Percentiles rank a stretch among this genome's conserved stretches.
phyloP scores from a whole-genome alignment of 1,140 invertebrate species.

The Halesus radiatus region DNA sequence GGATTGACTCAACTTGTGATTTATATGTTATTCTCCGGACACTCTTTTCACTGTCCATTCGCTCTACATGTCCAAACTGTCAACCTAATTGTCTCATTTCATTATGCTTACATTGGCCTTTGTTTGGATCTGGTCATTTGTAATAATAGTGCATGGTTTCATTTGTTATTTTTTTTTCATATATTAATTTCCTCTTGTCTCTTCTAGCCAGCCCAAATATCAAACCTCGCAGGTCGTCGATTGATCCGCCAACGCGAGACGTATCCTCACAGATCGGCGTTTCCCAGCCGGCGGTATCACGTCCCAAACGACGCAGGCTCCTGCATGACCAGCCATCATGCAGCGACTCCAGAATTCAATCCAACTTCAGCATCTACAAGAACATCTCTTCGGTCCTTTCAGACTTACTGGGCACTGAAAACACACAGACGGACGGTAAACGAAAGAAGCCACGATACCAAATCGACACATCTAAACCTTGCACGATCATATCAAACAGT shows the following conservation, averaged over 20 bases:
- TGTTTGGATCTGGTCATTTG: no score
- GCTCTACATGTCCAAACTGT: not conserved
- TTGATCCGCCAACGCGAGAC: slow-evolving; percentile 41
- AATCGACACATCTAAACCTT: no score
- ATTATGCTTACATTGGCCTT: no score
- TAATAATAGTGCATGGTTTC: not conserved
- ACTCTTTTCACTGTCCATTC: no score
- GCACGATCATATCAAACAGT: no score
- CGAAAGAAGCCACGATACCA: no score
- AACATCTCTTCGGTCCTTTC: slow-evolving; percentile 16
- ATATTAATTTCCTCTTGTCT: not conserved
- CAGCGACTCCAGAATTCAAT: not conserved
- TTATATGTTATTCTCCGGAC: no score
- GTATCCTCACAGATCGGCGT: slow-evolving; percentile 5
- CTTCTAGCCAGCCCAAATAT: slow-evolving; percentile 48
- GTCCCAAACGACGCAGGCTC: slow-evolving; percentile 15
- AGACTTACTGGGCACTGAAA: slow-evolving; percentile 2
- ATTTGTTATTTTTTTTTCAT: not conserved
- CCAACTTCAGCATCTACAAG: slow-evolving; percentile 1
- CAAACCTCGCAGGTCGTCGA: slow-evolving; percentile 42
- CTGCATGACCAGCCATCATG: not conserved
- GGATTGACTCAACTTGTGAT: no score
- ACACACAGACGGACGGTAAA: not conserved
- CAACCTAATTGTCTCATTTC: not conserved
- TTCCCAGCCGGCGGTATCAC: not conserved